Evolutionary conservation across 1,140 invertebrate species (phyloP), one percentile per base, ranked within the genome.

Genomic region (Drosophila truncata): DNA sequence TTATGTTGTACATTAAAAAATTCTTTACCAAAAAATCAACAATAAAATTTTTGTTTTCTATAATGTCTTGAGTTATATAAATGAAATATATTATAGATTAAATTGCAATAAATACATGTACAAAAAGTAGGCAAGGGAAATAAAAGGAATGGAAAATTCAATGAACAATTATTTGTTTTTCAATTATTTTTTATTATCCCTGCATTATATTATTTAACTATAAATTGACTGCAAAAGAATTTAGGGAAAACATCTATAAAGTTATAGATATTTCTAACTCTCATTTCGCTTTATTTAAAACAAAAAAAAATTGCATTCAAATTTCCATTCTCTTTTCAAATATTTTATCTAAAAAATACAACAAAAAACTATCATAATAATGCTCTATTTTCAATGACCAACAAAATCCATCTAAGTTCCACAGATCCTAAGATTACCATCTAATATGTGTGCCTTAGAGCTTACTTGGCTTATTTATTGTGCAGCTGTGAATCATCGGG

Each of bases 401-500:
- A 35, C 20, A n/a, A 69, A 69, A 69, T 69, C 27, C 41, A 50
- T 66, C 27, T 20, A 18, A 39, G 66, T 23, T 23, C 52, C 52
- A 14, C 18, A 37, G 25, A 37, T 23, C 31, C 46, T 18, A 1
- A 39, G 73, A 66, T 76, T 76, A 50, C 18, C 44, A 37, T 52
- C 70, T 42, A 72, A 60, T 72, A 59, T 73, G 70, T 73, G 52
- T 60, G 67, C 27, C 67, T 16, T 35, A 6, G 1, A 23, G 70
- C 42, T 72, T 72, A 20, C 27, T 59, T 20, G 47, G 39, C 69
- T 73, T 52, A 52, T 62, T 62, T 74, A 74, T 74, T 74, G 58
- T 63, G 49, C 47, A 8, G 58, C 71, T 74, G 39, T 74, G 71
- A 62, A 73, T 73, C 69, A 73, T 74, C 58, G 23, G 11, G 27